Base-by-base conservation (phyloP, 2,888 invertebrate genomes). In the Netelia melanura region DNA sequence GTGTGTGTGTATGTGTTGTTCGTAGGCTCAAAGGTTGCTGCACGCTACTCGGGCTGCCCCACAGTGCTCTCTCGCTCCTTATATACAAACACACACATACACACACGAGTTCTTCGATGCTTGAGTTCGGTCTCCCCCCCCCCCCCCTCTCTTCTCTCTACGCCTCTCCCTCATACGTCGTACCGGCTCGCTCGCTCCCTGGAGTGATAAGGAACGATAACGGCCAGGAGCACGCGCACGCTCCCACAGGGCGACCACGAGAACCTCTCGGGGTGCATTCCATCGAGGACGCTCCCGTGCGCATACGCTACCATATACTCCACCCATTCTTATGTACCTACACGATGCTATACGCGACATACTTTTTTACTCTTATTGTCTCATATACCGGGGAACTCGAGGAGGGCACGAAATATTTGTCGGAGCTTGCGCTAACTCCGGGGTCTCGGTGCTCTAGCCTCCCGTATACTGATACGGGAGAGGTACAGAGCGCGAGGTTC, bases 11-110 rank as follows among this genome's bases (percentile, higher is more conserved):
- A 14, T 48, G 48, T 14, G 48, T 48, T 82, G 72, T 75, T 79
- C 75, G 52, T 58, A 85, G 88, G 86, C 88, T 89, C 89, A 90
- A 90, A 90, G 90, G 90, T 89, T 90, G 86, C 86, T 84, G 81
- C 75, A 82, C 79, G 75, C 80, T 74, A 30, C 48, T 81, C 74
- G 38, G n/a, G 56, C 10, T 68, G 70, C 78, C 68, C 62, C 75
- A 48, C 44, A 48, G 48, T 14, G 52, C 11, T 71, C 68, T 64
- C 65, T 78, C 52, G 71, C 71, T 84, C 80, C 67, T 80, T 80
- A 75, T 62, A 67, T 62, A 67, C 62, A 62, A 10, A 14, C 58
- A 14, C 44, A 62, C 30, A n/a, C 58, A 14, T 25, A 38, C 38
- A 62, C 30, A n/a, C 44, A 14, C 44, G 21, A 54, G 11, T 44